Conservation (phyloP, 1,140 invertebrate genomes). For the Sarcophaga bullata region DNA sequence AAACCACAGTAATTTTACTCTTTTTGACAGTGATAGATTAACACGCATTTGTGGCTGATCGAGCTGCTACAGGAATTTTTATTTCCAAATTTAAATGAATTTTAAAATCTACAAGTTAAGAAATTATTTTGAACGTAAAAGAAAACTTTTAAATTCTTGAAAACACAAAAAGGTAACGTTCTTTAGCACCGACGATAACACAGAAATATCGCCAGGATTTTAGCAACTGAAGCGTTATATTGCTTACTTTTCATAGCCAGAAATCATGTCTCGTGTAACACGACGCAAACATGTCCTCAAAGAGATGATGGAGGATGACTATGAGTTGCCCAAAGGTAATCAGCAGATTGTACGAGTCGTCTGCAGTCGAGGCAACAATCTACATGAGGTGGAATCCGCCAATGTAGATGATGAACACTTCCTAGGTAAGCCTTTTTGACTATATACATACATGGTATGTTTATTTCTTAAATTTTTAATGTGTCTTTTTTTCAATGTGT, state of each 20-base stretch:
- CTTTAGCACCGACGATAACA: not conserved
- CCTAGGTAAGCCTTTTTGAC: conserved; percentile 30
- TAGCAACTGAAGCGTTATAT: not conserved
- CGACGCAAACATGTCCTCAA: conserved; percentile 87
- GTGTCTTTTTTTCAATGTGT: not conserved
- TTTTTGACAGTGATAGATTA: not conserved
- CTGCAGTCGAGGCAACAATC: conserved; percentile 85
- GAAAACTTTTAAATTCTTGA: conserved; percentile 42
- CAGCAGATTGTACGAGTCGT: conserved; percentile 84
- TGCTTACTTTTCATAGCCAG: not conserved
- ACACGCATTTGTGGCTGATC: conserved; percentile 30
- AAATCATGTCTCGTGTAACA: conserved; percentile 78
- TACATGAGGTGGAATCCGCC: conserved; percentile 81
- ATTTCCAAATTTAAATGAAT: conserved; percentile 41
- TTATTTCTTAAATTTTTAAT: not conserved
- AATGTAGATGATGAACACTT: conserved; percentile 67
- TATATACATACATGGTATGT: conserved; percentile 44
- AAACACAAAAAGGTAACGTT: conserved; percentile 12
- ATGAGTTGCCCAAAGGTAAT: conserved; percentile 75
- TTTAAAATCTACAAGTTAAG: conserved; percentile 29
- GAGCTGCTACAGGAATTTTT: conserved; percentile 1
- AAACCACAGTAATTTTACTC: too few relatives aligned
- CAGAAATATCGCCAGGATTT: not conserved
- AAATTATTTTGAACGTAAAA: conserved; percentile 32
- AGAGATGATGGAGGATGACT: conserved; percentile 79